A percentile compares a stretch with the other conserved stretches of the same genome.
phyloP scores from a whole-genome alignment of 2,113 vertebrate genomes.

The Syrmaticus mikado region DNA sequence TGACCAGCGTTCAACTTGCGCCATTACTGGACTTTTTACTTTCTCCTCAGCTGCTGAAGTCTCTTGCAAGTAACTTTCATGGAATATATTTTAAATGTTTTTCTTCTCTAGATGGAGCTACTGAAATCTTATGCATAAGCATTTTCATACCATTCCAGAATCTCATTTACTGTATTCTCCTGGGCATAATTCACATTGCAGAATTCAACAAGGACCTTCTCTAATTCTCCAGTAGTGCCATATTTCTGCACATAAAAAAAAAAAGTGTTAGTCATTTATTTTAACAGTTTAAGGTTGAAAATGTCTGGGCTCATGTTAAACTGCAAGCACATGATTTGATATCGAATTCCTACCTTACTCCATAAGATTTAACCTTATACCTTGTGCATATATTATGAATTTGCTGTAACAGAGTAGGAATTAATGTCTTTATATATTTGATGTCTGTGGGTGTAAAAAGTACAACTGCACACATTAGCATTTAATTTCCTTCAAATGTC shows the following conservation, averaged over 20 bases:
- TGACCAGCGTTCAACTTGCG: background rate
- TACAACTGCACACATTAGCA: constrained; percentile 72
- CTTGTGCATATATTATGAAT: constrained; percentile 59
- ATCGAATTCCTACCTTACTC: constrained; percentile 45
- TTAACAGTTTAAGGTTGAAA: constrained; percentile 50
- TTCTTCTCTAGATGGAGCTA: background rate
- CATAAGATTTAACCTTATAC: constrained; percentile 62
- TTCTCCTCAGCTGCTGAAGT: background rate
- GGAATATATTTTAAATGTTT: background rate
- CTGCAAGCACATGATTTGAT: constrained; percentile 27
- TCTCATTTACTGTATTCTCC: constrained; percentile 21
- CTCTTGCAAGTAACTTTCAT: background rate
- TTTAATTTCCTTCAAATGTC: constrained; percentile 76
- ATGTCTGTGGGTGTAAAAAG: constrained; percentile 61
- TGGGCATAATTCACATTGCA: constrained; percentile 34
- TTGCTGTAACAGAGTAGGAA: constrained; percentile 45
- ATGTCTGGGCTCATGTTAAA: constrained; percentile 37
- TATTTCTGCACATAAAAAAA: constrained; percentile 21
- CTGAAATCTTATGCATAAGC: background rate
- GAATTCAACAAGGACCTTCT: constrained; percentile 35
- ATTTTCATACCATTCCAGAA: background rate
- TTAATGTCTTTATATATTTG: constrained; percentile 67
- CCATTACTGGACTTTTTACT: background rate
- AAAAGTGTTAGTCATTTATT: constrained; percentile 5
- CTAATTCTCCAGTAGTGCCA: constrained; percentile 33